phyloP scores from a whole-genome alignment of 2,113 vertebrate species.

The Microtus richardsoni region DNA sequence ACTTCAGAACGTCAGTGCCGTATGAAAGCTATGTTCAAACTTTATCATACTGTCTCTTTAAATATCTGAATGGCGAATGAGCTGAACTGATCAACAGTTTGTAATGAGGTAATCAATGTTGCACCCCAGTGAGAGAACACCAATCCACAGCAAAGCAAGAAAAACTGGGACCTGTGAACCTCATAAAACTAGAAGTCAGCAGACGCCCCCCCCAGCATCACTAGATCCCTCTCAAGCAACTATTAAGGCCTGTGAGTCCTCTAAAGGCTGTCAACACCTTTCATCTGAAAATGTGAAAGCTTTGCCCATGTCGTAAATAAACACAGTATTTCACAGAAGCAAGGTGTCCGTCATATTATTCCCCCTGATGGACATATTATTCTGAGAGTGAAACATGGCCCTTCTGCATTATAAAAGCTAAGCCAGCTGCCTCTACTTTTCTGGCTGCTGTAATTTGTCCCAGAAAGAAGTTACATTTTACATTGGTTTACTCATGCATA shows the following conservation, averaged over 20 bases:
- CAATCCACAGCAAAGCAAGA: conserved; percentile 54
- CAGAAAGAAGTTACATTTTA: conserved; percentile 26
- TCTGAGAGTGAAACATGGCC: conserved; percentile 3
- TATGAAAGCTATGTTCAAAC: conserved; percentile 13
- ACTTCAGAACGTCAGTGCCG: background rate
- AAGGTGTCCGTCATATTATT: background rate
- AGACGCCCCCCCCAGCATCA: conserved; percentile 69
- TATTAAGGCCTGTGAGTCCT: conserved; percentile 70
- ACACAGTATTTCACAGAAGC: background rate
- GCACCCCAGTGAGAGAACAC: background rate
- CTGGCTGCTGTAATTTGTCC: background rate
- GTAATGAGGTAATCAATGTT: background rate
- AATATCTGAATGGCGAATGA: conserved; percentile 27
- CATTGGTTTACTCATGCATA: conserved; percentile 6
- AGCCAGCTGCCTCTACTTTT: background rate
- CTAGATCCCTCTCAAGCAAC: conserved; percentile 71
- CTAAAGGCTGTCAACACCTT: conserved; percentile 73
- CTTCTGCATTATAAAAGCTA: conserved; percentile 17
- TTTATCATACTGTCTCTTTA: background rate
- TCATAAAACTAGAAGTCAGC: conserved; percentile 65
- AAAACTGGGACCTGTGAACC: conserved; percentile 44
- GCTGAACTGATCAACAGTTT: background rate
- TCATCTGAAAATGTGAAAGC: conserved; percentile 77
- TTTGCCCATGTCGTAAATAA: background rate
- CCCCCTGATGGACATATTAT: background rate